Percentiles rank a stretch among this genome's conserved stretches.
phyloP scores from a whole-genome alignment of 2,113 vertebrate genomes.

The Cromileptes altivelis region DNA sequence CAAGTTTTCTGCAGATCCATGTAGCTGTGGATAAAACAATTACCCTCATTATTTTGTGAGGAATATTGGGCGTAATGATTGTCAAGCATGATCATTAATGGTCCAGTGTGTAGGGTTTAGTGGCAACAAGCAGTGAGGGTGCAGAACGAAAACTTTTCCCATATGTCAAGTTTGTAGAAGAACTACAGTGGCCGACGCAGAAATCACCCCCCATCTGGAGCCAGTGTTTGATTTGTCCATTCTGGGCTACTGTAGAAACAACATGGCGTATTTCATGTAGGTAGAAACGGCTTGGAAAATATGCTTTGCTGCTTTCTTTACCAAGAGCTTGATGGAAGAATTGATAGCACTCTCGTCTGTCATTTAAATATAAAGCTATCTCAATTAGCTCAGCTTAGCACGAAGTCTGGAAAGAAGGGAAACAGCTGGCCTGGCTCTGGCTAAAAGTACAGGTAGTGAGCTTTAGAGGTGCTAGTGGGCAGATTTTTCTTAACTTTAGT shows the following conservation, averaged over 20 bases:
- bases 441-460: no score
- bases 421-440: background rate
- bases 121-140: no score
- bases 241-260: no score
- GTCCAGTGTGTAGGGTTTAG: no score
- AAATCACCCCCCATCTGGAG: no score
- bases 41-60: background rate
- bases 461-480: background rate
- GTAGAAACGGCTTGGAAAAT: no score
- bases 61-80: background rate
- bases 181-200: no score
- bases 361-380: background rate
- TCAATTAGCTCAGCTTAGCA: background rate
- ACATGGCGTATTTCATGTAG: no score
- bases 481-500: background rate
- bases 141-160: no score
- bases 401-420: background rate
- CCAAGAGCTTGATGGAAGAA: background rate
- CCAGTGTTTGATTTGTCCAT: no score
- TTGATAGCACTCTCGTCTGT: background rate
- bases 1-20: background rate
- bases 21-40: constrained; percentile 11
- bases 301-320: background rate
- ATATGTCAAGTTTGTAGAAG: no score
- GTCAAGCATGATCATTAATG: background rate